phyloP scores from a whole-genome alignment of 1,140 invertebrate species.

The Parapsyche elsis region DNA sequence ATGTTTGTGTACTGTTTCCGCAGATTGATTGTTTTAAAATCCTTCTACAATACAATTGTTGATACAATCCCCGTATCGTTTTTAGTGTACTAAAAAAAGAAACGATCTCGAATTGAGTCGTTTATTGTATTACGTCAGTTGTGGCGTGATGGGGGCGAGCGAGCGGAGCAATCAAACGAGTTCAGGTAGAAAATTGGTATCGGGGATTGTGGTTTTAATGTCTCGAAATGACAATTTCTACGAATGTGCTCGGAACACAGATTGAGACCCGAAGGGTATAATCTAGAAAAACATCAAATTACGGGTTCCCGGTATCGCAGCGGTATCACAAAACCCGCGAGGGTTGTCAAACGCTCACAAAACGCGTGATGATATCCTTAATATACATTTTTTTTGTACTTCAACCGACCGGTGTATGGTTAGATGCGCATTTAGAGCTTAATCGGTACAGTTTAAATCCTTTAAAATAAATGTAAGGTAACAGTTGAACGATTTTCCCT shows the following conservation, averaged over 20 bases:
- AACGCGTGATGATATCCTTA: not conserved
- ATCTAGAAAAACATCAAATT: constrained; percentile 37
- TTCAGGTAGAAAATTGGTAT: constrained; percentile 20
- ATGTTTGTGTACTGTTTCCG: no score
- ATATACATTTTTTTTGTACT: no score
- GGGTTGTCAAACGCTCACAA: constrained; percentile 19
- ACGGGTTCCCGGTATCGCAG: not conserved
- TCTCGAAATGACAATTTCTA: constrained; percentile 33
- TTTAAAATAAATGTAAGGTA: no score
- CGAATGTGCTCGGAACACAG: not conserved
- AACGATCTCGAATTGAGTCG: not conserved
- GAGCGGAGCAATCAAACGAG: not conserved
- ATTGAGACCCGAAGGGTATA: constrained; percentile 7
- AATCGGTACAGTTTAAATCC: no score
- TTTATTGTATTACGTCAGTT: not conserved
- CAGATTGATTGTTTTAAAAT: no score
- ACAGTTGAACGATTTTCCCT: no score
- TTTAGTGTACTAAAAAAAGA: not conserved
- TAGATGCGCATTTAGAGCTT: no score
- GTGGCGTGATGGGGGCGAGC: not conserved
- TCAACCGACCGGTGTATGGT: no score
- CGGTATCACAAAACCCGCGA: not conserved
- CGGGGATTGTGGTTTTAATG: not conserved
- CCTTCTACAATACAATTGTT: no score
- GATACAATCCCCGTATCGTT: no score